phyloP scores from a whole-genome alignment of 2,797 vertebrate genomes.

The Myripristis jacobus region DNA sequence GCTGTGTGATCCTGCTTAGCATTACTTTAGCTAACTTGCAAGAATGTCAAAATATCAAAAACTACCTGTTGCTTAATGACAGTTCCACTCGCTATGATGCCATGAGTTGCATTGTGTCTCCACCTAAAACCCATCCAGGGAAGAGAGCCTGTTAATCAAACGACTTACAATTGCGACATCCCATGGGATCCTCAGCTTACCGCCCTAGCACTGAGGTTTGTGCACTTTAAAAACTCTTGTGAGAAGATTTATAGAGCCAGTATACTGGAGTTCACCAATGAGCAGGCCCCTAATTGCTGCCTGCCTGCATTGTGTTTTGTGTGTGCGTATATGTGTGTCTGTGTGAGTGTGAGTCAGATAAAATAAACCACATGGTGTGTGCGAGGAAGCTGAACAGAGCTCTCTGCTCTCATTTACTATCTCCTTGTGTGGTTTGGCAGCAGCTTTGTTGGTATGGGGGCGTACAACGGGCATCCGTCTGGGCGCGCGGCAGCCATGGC shows the following conservation, averaged over 20 bases:
- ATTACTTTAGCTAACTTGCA: slow-evolving; percentile 13
- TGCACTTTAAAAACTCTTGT: slow-evolving; percentile 52
- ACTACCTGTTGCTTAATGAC: no score
- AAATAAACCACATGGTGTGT: slow-evolving; percentile 24
- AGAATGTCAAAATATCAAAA: not conserved
- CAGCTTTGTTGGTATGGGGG: slow-evolving; percentile 70
- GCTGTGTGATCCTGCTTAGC: slow-evolving; percentile 28
- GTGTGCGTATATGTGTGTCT: slow-evolving; percentile 29
- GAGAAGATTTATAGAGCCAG: slow-evolving; percentile 69
- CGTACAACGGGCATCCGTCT: slow-evolving; percentile 79
- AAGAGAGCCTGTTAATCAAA: slow-evolving; percentile 44
- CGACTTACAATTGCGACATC: slow-evolving; percentile 46
- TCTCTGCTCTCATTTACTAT: slow-evolving; percentile 75
- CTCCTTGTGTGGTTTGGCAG: slow-evolving; percentile 85
- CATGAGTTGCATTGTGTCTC: slow-evolving; percentile 6
- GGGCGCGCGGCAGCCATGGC: slow-evolving; percentile 78
- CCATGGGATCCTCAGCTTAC: slow-evolving; percentile 49
- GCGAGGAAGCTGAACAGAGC: slow-evolving; percentile 70
- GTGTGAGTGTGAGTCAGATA: slow-evolving; percentile 2
- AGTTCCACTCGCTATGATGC: not conserved
- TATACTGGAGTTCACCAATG: slow-evolving; percentile 64
- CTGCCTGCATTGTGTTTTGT: slow-evolving; percentile 67
- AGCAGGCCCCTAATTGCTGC: slow-evolving; percentile 77
- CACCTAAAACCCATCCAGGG: slow-evolving; percentile 17
- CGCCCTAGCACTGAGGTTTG: slow-evolving; percentile 41